Conservation (phyloP, 2,113 vertebrate genomes). For the Lasiurus borealis region DNA sequence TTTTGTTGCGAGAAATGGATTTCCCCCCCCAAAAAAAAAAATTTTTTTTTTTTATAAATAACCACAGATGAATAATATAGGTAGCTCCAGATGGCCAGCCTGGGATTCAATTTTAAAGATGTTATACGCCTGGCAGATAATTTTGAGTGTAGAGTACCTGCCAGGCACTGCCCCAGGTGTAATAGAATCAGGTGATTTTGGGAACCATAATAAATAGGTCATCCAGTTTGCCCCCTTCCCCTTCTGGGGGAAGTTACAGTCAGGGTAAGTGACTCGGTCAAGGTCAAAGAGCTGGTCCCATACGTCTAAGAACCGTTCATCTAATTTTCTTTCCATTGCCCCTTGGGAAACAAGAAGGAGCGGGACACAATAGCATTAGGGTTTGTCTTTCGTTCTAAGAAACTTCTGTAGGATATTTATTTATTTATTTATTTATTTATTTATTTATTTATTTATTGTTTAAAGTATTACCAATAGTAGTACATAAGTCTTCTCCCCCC, state of each 20-base stretch:
- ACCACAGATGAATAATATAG: neutral
- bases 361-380: neutral
- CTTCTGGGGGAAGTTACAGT: neutral
- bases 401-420: neutral
- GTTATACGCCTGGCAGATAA: neutral
- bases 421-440: too few species aligned
- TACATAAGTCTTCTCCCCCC: too few species aligned
- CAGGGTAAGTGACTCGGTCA: neutral
- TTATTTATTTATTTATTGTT: too few species aligned
- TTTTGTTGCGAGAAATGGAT: neutral
- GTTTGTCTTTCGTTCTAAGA: conserved; percentile 21
- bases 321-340: neutral
- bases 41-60: conserved; percentile 9
- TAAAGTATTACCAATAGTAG: too few species aligned
- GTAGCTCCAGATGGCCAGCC: neutral
- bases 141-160: neutral
- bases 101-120: neutral
- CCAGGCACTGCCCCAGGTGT: neutral
- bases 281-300: neutral
- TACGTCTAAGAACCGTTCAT: neutral
- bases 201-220: neutral
- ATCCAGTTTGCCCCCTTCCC: neutral
- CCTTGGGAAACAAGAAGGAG: neutral
- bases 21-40: too few species aligned
- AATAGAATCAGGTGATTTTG: neutral